phyloP scores from a whole-genome alignment of 2,797 vertebrate species.

The Chelidonichthys spinosus region DNA sequence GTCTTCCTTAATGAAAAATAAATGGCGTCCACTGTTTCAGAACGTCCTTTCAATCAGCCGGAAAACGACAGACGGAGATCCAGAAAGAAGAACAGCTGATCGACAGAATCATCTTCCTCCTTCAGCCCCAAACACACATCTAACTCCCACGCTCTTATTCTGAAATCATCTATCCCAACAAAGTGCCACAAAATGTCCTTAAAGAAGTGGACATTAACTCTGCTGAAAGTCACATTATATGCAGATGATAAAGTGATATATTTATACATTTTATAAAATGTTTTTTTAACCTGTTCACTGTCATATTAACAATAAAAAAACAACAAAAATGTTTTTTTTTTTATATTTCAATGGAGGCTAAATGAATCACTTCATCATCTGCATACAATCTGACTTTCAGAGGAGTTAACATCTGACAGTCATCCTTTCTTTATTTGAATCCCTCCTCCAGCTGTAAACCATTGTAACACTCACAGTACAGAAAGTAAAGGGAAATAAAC shows the following conservation, averaged over 20 bases:
- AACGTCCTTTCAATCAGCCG: constrained; percentile 40
- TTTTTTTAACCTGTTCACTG: too few species aligned
- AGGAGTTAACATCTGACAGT: too few species aligned
- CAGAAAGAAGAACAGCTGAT: background rate
- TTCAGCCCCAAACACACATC: background rate
- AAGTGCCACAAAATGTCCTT: background rate
- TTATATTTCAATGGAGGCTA: too few species aligned
- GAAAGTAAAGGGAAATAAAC: background rate
- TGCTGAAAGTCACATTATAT: background rate
- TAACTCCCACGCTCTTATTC: constrained; percentile 10
- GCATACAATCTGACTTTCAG: too few species aligned
- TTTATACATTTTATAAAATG: too few species aligned
- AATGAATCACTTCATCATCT: too few species aligned
- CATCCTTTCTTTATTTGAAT: too few species aligned
- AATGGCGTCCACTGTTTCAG: constrained; percentile 53
- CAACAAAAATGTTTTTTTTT: too few species aligned
- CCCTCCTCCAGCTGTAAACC: too few species aligned
- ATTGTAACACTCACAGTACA: too few species aligned
- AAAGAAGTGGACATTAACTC: background rate
- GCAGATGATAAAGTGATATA: too few species aligned
- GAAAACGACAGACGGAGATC: constrained; percentile 5
- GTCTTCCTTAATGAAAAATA: constrained; percentile 61
- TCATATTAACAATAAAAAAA: too few species aligned
- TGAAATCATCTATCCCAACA: constrained; percentile 1
- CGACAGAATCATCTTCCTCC: background rate